Evolutionary conservation across 2,888 invertebrate species (phyloP).

Genomic region (Hydrotaea cyrtoneurina): DNA sequence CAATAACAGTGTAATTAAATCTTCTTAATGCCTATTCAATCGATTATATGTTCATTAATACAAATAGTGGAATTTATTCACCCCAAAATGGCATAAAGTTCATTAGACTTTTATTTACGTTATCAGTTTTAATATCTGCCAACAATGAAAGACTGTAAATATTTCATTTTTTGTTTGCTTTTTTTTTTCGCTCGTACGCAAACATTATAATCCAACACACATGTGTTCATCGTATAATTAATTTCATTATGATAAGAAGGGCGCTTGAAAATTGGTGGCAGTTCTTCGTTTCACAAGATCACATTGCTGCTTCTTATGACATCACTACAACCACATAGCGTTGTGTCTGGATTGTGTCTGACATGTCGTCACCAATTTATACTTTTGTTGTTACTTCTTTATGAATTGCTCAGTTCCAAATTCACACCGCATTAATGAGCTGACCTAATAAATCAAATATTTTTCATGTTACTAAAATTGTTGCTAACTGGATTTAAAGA

Average conservation of each 20-base stretch:
- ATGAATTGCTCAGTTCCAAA: too few relatives aligned
- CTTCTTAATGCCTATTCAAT: too few relatives aligned
- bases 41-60: too few relatives aligned
- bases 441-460: not conserved
- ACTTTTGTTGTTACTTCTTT: too few relatives aligned
- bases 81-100: not conserved
- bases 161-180: not conserved
- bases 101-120: slow-evolving; percentile 1
- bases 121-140: not conserved
- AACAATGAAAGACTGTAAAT: not conserved
- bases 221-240: not conserved
- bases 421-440: not conserved
- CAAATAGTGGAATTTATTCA: too few relatives aligned
- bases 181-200: not conserved
- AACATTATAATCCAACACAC: not conserved
- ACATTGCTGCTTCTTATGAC: not conserved
- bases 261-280: not conserved
- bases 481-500: not conserved
- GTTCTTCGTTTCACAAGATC: slow-evolving; percentile 7
- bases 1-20: too few relatives aligned
- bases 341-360: not conserved
- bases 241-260: not conserved
- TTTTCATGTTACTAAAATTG: not conserved
- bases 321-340: not conserved
- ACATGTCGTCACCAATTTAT: not conserved